phyloP scores from a whole-genome alignment of 2,113 vertebrate species.

The Cephalopterus ornatus region DNA sequence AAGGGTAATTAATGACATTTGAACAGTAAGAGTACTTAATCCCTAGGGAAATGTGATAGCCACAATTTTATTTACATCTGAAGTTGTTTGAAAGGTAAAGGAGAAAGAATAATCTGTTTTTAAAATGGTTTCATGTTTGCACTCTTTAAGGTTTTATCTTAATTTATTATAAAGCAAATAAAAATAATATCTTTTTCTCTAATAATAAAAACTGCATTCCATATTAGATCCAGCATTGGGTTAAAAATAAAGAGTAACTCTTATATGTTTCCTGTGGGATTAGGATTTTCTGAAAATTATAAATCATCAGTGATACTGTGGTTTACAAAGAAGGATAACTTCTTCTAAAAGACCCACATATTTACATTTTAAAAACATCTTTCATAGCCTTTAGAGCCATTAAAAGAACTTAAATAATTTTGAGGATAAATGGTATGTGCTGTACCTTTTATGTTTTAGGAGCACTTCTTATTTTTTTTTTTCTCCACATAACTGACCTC shows the following conservation, averaged over 20 bases:
- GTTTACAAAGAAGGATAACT: conserved; percentile 53
- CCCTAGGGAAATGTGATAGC: conserved; percentile 42
- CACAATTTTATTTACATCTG: conserved; percentile 56
- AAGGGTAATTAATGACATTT: conserved; percentile 70
- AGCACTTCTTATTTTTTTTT: conserved; percentile 28
- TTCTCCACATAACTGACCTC: not conserved
- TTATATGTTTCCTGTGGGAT: conserved; percentile 62
- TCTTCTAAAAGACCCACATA: conserved; percentile 22
- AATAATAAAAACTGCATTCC: conserved; percentile 56
- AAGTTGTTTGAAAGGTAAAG: conserved; percentile 35
- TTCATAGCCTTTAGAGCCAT: conserved; percentile 12
- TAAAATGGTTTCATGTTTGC: conserved; percentile 2
- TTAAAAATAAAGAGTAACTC: conserved; percentile 67
- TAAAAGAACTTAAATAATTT: conserved; percentile 56
- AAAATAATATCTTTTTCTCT: conserved; percentile 3
- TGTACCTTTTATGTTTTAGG: conserved; percentile 19
- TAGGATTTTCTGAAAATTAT: conserved; percentile 62
- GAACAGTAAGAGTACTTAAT: conserved; percentile 53
- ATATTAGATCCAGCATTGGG: conserved; percentile 43
- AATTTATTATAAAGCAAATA: conserved; percentile 55
- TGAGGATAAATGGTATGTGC: conserved; percentile 31
- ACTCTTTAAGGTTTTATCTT: conserved; percentile 36
- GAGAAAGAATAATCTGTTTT: not conserved
- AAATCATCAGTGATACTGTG: conserved; percentile 54
- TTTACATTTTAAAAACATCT: conserved; percentile 61